These are phyloP conservation scores for Leptestheria dahalacensis DNA, from an alignment of 1,140 invertebrate species.

Conservation along the genomic window DNA sequence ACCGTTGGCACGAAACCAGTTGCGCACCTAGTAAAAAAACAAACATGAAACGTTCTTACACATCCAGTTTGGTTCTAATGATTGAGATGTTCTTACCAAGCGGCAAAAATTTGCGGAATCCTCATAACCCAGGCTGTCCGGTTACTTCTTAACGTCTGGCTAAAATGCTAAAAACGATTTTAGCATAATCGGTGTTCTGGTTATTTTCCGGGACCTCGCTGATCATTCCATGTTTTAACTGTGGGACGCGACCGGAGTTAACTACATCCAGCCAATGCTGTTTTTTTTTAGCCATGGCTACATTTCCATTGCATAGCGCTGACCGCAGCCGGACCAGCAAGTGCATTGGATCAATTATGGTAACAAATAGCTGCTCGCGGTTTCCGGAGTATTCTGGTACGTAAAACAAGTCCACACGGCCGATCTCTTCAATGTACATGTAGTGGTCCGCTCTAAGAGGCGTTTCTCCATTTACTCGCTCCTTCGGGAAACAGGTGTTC, in stretches of 20 bases:
- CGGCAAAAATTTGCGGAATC: not conserved
- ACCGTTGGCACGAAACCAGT: not conserved
- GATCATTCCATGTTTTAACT: not conserved
- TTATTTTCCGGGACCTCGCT: not conserved
- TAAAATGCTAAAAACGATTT: not conserved
- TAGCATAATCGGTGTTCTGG: not conserved
- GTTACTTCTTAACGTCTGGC: not conserved
- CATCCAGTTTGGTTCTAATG: not conserved
- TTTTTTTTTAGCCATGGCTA: not conserved
- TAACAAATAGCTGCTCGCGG: not conserved
- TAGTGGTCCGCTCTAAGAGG: not conserved
- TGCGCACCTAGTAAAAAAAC: not conserved
- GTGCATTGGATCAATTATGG: not conserved
- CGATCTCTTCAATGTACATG: not conserved
- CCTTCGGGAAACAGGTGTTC: not conserved
- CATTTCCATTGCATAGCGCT: not conserved
- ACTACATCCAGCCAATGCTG: not conserved
- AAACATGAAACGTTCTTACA: not conserved
- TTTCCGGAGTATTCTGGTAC: not conserved
- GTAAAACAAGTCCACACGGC: not conserved
- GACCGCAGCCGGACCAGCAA: not conserved
- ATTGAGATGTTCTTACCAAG: not conserved
- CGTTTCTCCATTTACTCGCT: not conserved
- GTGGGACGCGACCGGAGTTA: not conserved
- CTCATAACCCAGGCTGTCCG: not conserved